Evolutionary conservation across 92 coral and sea anemone species (phyloP).

Genomic region (Scolanthus callimorphus): DNA sequence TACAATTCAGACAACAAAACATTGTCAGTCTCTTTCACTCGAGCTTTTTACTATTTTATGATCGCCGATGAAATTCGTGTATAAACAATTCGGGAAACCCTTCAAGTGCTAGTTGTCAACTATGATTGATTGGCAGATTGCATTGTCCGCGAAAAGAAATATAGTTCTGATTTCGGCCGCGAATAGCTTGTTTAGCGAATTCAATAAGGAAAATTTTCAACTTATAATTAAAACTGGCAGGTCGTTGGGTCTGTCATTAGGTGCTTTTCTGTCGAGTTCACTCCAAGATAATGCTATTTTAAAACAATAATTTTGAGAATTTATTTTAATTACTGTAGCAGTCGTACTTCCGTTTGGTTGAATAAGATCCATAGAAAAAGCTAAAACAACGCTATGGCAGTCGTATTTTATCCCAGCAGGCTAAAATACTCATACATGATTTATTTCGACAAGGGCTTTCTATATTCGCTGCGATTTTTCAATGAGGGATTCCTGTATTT

Average conservation of each 20-base stretch:
- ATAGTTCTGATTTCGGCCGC: conserved; percentile 10
- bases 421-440: background rate
- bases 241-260: background rate
- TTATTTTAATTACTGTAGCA: too few relatives aligned
- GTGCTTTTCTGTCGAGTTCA: background rate
- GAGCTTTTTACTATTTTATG: background rate
- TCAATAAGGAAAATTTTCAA: background rate
- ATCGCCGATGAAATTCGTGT: background rate
- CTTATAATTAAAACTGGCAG: conserved; percentile 20
- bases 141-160: conserved; percentile 5
- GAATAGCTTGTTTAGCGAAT: conserved; percentile 10
- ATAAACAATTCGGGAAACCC: conserved; percentile 69
- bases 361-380: too few relatives aligned
- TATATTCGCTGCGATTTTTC: too few relatives aligned
- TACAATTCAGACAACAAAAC: too few relatives aligned
- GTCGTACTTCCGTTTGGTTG: too few relatives aligned
- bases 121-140: conserved; percentile 54
- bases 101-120: conserved; percentile 53
- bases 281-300: background rate
- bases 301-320: conserved; percentile 1
- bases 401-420: background rate
- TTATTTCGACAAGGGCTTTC: background rate
- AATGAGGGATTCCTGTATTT: too few relatives aligned
- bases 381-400: too few relatives aligned
- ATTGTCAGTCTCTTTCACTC: too few relatives aligned